Evolutionary conservation across 2,888 invertebrate genomes (phyloP).

Genomic region (Drosophila peninsularis): DNA sequence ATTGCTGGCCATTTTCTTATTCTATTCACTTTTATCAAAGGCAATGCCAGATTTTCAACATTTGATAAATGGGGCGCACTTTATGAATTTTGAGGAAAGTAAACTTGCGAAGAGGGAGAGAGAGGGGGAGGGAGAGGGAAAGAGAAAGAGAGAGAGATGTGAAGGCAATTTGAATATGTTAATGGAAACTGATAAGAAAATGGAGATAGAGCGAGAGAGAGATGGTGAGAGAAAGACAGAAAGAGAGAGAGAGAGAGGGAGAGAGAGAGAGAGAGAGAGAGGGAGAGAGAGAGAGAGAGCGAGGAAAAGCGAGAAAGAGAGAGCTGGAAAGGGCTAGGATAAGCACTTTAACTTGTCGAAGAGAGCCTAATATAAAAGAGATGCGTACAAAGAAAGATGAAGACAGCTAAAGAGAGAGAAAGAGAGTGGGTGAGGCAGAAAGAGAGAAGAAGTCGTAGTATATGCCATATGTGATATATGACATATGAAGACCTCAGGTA

Average conservation of each 20-base stretch:
- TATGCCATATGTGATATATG: too few species aligned
- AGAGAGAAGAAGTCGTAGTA: too few species aligned
- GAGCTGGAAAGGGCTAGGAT: neutral
- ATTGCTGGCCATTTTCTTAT: conserved; percentile 70
- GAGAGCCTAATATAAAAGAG: too few species aligned
- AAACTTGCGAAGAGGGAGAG: conserved; percentile 1
- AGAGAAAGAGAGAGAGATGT: neutral
- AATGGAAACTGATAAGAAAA: neutral
- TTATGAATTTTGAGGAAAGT: conserved; percentile 53
- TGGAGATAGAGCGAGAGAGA: neutral
- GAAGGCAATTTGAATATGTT: neutral
- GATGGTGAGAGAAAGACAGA: neutral
- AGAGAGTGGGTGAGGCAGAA: neutral
- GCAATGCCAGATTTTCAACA: conserved; percentile 63
- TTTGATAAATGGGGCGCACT: conserved; percentile 72
- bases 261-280: neutral
- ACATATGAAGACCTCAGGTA: too few species aligned
- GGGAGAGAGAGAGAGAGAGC: neutral
- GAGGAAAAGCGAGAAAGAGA: neutral
- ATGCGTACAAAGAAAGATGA: neutral
- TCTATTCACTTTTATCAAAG: conserved; percentile 71
- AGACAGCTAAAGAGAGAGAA: neutral
- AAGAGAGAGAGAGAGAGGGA: neutral
- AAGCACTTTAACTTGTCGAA: too few species aligned
- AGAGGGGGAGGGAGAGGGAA: neutral